A percentile compares a stretch with the other conserved stretches of the same genome.
These are phyloP conservation scores for Ochropleura plecta DNA, from an alignment of 2,888 invertebrate species.

Conservation along the genomic window DNA sequence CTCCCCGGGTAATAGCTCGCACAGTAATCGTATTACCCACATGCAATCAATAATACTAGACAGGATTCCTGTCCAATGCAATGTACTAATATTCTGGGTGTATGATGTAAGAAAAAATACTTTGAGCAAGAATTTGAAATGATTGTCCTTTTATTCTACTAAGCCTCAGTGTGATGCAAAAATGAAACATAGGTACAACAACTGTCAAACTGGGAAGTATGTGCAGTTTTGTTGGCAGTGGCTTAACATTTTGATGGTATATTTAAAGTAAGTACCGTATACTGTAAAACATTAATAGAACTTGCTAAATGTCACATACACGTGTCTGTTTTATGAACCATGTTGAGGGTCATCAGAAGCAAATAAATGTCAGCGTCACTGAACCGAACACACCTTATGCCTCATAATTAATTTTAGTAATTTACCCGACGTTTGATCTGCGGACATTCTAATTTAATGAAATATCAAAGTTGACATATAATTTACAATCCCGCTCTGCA, in stretches of 20 bases:
- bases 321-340: conserved; percentile 35
- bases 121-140: background rate
- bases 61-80: conserved; percentile 66
- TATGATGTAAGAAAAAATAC: conserved; percentile 26
- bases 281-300: conserved; percentile 42
- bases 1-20: conserved; percentile 75
- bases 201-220: conserved; percentile 2
- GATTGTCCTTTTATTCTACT: background rate
- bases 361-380: conserved; percentile 52
- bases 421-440: conserved; percentile 23
- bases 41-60: conserved; percentile 80
- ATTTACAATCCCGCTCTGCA: conserved; percentile 27
- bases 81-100: conserved; percentile 33
- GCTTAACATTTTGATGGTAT: conserved; percentile 31
- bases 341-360: conserved; percentile 43
- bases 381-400: conserved; percentile 37
- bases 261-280: conserved; percentile 33
- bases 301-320: conserved; percentile 50
- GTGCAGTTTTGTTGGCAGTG: conserved; percentile 40
- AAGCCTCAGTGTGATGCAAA: conserved; percentile 2
- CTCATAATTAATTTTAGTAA: conserved; percentile 51
- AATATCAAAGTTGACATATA: conserved; percentile 28
- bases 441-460: conserved; percentile 8
- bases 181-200: conserved; percentile 13
- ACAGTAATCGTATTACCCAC: conserved; percentile 84